Evolutionary conservation across 2,113 vertebrate species (phyloP), one percentile per base, ranked within the genome.

Genomic region (Dendropsophus ebraccatus): DNA sequence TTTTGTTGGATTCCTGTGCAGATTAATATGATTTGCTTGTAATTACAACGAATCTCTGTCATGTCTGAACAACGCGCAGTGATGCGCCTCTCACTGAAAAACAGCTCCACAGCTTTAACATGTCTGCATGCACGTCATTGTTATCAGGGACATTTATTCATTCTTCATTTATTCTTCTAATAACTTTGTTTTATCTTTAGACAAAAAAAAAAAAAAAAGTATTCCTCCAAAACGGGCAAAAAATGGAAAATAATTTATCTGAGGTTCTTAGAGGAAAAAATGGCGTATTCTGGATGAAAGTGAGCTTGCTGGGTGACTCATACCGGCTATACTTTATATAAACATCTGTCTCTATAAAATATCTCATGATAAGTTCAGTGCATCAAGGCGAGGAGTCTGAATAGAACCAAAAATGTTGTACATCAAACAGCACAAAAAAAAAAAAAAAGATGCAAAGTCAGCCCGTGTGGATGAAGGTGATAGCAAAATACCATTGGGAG

Each of bases 41-140:
- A 83, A 83, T 81, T 81, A 81, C 56, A 81, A 81, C 16, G 56
- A 81, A 81, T 28, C 78, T 65, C 78, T 81, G 78, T 81, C 78
- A 81, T 81, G 78, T 81, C 78, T 81, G 78, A 81, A 81, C 78
- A 81, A n/a, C 77, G 28, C 19, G 35, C 54, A 60, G 54, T 45
- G 54, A 80, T 80, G 54, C 47, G 56, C 30, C 54, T 21, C 52
- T 47, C 58, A 35, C n/a, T 25, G 25, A 54, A 65, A 47, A 17
- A 4, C 37, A 41, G 1, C 35, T n/a, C 45, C 25, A 81, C 13
- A 58, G 2, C n/a, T 25, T n/a, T 41, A 32, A 37, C 52, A 37
- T 28, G 35, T 62, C 6, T 58, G 13, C 32, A 41, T 62, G 5
- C 5, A 19, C 10, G 60, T 60, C 21, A 25, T 56, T 16, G 32